Percentiles rank a stretch among this genome's conserved stretches.
Evolutionary conservation across 2,888 invertebrate genomes (phyloP).

Genomic region (Thyatira batis): DNA sequence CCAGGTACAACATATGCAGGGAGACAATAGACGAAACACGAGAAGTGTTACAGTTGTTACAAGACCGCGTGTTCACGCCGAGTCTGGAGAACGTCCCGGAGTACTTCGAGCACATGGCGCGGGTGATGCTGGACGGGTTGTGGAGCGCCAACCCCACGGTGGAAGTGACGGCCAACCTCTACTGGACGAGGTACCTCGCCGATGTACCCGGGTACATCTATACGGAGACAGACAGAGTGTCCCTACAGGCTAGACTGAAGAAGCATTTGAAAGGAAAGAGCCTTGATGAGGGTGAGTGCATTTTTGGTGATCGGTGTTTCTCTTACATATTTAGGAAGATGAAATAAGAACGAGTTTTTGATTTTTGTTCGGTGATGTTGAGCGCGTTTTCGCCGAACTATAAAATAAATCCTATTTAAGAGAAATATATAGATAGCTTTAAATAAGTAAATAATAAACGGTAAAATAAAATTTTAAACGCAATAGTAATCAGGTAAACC

Average conservation of each 20-base stretch:
- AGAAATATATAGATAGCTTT: too few species aligned
- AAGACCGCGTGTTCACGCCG: constrained; percentile 84
- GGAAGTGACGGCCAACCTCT: constrained; percentile 73
- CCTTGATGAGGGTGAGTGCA: constrained; percentile 49
- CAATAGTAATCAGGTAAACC: too few species aligned
- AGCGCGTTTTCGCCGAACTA: too few species aligned
- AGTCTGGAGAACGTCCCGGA: constrained; percentile 82
- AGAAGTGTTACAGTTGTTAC: constrained; percentile 81
- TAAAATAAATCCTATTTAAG: too few species aligned
- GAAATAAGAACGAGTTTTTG: too few species aligned
- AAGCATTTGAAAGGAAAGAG: constrained; percentile 53
- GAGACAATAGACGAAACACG: constrained; percentile 84
- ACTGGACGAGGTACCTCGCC: constrained; percentile 78
- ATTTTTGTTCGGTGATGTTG: too few species aligned
- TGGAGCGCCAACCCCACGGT: constrained; percentile 86
- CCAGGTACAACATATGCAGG: constrained; percentile 87
- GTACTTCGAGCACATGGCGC: constrained; percentile 85
- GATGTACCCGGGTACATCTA: constrained; percentile 82
- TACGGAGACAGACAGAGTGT: constrained; percentile 55
- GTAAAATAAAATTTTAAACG: too few species aligned
- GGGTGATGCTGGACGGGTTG: constrained; percentile 85
- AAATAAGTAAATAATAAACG: too few species aligned
- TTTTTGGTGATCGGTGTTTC: background rate
- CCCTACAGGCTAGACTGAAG: constrained; percentile 45
- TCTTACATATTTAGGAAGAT: too few species aligned